Conservation (phyloP, 2,113 vertebrate genomes). For the Riparia riparia region DNA sequence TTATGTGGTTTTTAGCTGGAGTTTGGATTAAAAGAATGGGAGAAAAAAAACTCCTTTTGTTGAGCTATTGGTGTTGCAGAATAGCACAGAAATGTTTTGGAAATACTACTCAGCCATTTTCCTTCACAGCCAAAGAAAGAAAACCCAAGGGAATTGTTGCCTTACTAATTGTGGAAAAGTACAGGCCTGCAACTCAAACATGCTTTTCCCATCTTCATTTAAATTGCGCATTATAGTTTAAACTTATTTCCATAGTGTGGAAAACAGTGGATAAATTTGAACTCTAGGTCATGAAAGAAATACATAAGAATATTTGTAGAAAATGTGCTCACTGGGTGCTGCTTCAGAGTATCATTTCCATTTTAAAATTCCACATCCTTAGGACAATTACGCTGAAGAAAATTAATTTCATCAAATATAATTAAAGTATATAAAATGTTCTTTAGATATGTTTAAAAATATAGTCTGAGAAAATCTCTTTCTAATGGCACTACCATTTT, state of each 20-base stretch:
- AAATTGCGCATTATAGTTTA: not conserved
- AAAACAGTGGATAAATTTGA: constrained; percentile 45
- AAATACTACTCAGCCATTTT: constrained; percentile 12
- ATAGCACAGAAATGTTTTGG: not conserved
- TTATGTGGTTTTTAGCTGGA: not conserved
- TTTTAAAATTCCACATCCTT: constrained; percentile 2
- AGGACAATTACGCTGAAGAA: not conserved
- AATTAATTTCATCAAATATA: not conserved
- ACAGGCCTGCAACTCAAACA: not conserved
- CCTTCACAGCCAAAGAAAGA: constrained; percentile 25
- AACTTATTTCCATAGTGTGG: not conserved
- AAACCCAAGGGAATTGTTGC: not conserved
- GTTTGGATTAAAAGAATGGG: not conserved
- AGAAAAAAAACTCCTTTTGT: not conserved
- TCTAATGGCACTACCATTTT: constrained; percentile 15
- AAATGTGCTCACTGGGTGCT: not conserved
- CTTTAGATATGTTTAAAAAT: constrained; percentile 7
- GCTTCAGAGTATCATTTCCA: not conserved
- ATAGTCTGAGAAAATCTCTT: constrained; percentile 22
- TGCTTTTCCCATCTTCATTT: constrained; percentile 29
- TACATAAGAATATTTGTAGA: not conserved
- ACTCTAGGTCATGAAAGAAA: constrained; percentile 34
- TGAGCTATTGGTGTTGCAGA: not conserved
- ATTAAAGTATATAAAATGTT: not conserved
- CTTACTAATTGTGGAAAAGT: constrained; percentile 42